Base-by-base conservation (phyloP, 2,113 vertebrate species). In the Bostrychus sinensis region DNA sequence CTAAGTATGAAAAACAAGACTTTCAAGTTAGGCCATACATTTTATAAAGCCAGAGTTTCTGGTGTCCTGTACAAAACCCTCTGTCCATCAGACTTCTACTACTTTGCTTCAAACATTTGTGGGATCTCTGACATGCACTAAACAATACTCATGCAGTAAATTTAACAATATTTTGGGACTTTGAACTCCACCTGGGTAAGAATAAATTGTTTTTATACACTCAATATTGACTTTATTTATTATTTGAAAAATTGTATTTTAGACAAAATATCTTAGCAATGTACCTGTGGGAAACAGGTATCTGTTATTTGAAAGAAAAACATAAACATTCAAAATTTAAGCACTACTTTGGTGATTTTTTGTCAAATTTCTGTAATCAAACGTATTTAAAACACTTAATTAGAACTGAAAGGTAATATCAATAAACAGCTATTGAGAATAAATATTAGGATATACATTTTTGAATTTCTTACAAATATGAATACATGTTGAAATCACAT, bases 1-100 rank as follows among this genome's bases (percentile, higher is more conserved):
- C 16, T 26, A 13, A 22, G 3, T 7, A 48, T 3, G 14, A 7
- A 14, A 17, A 51, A 51, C 48, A 30, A 30, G 48, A 28, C 26
- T 13, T 51, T 51, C 48, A 28, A 51, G 25, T 51, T 7, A 28
- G 16, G 6, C 16, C 8, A 10, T 30, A 28, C 48, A 51, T 28
- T 51, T 51, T 51, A n/a, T 51, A 17, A 28, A 30, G 48, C 13
- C 23, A 51, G 48, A 28, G 28, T 30, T 51, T 51, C 48, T 51
- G 48, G 48, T 28, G 23, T 8, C 2, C 48, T 8, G 23, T 51
- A 51, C 48, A 51, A 51, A 51, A 51, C 3, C 48, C 25, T 30
- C 26, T 30, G 14, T 28, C 16, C 25, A 3, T 20, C 5, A 25
- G 12, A 16, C 22, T n/a, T n/a, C 45, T 28, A 16, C 16, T 14